These are phyloP conservation scores for Falco naumanni DNA, from an alignment of 2,797 vertebrate genomes.

Conservation along the genomic window DNA sequence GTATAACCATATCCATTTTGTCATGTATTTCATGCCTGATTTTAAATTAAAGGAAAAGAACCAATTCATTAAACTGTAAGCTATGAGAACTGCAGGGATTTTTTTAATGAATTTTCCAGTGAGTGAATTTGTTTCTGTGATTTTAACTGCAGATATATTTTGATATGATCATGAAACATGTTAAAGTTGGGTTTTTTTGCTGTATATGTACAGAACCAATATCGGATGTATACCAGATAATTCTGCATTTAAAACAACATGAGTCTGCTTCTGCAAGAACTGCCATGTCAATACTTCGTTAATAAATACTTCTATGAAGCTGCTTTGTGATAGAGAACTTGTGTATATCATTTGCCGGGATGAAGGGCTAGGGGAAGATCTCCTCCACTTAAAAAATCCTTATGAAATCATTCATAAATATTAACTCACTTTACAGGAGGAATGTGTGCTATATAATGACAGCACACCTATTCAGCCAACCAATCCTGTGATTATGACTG, in stretches of 20 bases:
- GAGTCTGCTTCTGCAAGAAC: neutral
- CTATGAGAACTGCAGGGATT: neutral
- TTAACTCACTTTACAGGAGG: neutral
- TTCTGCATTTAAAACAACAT: neutral
- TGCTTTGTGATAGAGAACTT: neutral
- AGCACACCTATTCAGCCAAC: neutral
- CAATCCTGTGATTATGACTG: neutral
- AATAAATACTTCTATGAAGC: neutral
- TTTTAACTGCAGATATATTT: neutral
- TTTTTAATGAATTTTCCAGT: neutral
- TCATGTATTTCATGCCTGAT: neutral
- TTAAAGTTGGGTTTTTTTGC: neutral
- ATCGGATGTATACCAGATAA: neutral
- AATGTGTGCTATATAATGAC: neutral
- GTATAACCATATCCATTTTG: constrained; percentile 25
- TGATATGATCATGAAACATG: neutral
- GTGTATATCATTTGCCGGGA: rapidly evolving
- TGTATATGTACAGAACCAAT: neutral
- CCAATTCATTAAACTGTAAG: constrained; percentile 24
- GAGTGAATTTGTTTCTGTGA: neutral
- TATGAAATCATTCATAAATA: neutral
- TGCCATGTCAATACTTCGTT: neutral
- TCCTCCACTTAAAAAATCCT: neutral
- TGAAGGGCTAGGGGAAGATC: neutral
- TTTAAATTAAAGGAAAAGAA: constrained; percentile 43